Conservation (phyloP, 2,888 invertebrate genomes). For the Alloplasta piceator region DNA sequence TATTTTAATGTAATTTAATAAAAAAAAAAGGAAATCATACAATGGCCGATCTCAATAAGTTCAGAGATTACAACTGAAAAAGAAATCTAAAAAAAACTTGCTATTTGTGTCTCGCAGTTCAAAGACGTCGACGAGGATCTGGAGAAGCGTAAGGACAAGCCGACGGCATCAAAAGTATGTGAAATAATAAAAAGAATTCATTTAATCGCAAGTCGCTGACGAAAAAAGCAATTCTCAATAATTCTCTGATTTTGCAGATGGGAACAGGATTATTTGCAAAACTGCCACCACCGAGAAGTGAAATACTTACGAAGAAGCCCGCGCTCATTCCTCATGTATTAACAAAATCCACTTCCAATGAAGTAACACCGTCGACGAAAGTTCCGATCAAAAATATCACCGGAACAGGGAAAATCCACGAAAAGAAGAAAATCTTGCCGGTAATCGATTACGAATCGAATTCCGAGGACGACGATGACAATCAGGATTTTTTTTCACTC, state of each 20-base stretch:
- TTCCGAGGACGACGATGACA: constrained; percentile 79
- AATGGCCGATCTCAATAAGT: too few species aligned
- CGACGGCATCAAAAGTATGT: constrained; percentile 84
- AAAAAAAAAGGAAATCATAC: too few species aligned
- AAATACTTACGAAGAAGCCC: constrained; percentile 75
- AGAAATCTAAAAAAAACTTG: too few species aligned
- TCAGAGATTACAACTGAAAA: too few species aligned
- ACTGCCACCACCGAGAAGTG: constrained; percentile 88
- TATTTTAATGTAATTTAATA: too few species aligned
- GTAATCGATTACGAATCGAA: constrained; percentile 77
- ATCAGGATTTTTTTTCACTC: constrained; percentile 80
- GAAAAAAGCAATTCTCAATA: not conserved
- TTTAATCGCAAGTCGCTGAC: constrained; percentile 36
- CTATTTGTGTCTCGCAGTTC: constrained; percentile 83
- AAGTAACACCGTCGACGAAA: constrained; percentile 12
- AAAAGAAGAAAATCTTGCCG: constrained; percentile 67
- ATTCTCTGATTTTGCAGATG: constrained; percentile 83
- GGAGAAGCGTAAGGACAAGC: constrained; percentile 83
- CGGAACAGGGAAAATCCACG: constrained; percentile 6
- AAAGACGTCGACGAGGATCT: constrained; percentile 85
- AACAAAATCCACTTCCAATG: constrained; percentile 79
- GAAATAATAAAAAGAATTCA: constrained; percentile 35
- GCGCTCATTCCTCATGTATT: constrained; percentile 84
- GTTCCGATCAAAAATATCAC: not conserved
- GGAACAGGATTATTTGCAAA: constrained; percentile 88